Base-by-base conservation (phyloP, 2,797 vertebrate genomes). In the Gymnothorax javanicus region DNA sequence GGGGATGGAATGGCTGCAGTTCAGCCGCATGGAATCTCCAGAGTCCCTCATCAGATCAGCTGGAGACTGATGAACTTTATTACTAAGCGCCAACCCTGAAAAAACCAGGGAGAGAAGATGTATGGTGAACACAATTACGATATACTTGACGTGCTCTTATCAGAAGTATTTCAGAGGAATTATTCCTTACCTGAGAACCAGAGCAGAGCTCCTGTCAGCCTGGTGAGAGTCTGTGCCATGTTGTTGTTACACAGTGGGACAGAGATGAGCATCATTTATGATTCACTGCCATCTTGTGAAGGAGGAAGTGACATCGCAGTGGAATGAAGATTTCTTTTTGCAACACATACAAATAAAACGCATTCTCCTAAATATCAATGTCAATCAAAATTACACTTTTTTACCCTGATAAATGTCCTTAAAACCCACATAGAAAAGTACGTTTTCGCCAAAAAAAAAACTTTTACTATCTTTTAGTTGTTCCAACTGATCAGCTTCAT, bases 1-100 rank as follows among this genome's bases (percentile, higher is more conserved):
- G 7, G n/a, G 0, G 52, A 81, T 71, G 17, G 59, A 5, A 27
- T 88, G 88, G 23, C 52, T 79, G 57, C 87, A 88, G 69, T 33
- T 62, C 7, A 88, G 50, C 62, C 86, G 56, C 7, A 62, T 85
- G 27, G 58, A 33, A 52, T 52, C 67, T 57, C 77, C 79, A n/a
- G 62, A 15, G 23, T 58, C 4, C 11, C 5, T 71, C 54, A 86
- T 0, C 13, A 56, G 27, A 2, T 62, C 60, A 62, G 60, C 60
- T 4, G 60, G 60, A 20, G 60, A 62, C 17, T 62, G 60, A 62
- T 62, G 15, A 82, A 56, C 67, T 69, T 69, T 27, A 11, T n/a
- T 11, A 25, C 67, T 69, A n/a, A 27, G 25, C 25, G 1, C 67
- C 23, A 69, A n/a, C 25, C 67, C 67, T 69, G 67, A 7, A 69